Conservation (phyloP, 30 jellyfish, hydroid and myxozoan species). For the Cassiopea xamachana region DNA sequence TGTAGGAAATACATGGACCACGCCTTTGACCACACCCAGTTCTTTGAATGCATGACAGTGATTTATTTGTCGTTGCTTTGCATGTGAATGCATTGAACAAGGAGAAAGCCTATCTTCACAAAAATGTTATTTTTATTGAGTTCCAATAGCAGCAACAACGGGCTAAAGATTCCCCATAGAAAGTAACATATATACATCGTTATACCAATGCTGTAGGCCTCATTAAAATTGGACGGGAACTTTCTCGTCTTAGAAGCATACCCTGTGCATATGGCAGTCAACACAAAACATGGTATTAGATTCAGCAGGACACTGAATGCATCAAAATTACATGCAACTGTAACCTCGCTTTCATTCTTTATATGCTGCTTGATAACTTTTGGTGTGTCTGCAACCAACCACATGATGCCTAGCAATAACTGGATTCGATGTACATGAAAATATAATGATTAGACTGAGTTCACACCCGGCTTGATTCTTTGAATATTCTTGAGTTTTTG, state of each 20-base stretch:
- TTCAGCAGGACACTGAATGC: constrained; percentile 54
- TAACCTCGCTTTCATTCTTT: constrained; percentile 59
- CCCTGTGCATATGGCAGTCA: constrained; percentile 73
- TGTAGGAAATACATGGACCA: too few relatives aligned
- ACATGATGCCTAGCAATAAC: constrained; percentile 65
- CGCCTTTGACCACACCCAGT: too few relatives aligned
- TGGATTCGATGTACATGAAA: constrained; percentile 57
- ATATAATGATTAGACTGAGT: constrained; percentile 69
- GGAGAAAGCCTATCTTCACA: too few relatives aligned
- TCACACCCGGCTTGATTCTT: constrained; percentile 82
- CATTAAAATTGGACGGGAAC: constrained; percentile 88
- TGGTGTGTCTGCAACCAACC: constrained; percentile 86
- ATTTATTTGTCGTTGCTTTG: too few relatives aligned
- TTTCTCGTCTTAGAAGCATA: constrained; percentile 92
- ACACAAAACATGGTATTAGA: constrained; percentile 65
- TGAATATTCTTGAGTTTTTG: constrained; percentile 72
- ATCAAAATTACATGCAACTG: constrained; percentile 28
- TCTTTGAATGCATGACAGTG: too few relatives aligned
- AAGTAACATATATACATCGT: too few relatives aligned
- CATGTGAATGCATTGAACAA: too few relatives aligned
- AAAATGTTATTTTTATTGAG: too few relatives aligned
- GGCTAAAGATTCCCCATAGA: constrained; percentile 2
- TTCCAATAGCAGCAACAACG: too few relatives aligned
- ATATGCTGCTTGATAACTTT: constrained; percentile 53
- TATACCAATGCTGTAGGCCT: constrained; percentile 75